A percentile compares a stretch with the other conserved stretches of the same genome.
Evolutionary conservation across 2,797 vertebrate genomes (phyloP).

Genomic region (Pogonophryne albipinna): DNA sequence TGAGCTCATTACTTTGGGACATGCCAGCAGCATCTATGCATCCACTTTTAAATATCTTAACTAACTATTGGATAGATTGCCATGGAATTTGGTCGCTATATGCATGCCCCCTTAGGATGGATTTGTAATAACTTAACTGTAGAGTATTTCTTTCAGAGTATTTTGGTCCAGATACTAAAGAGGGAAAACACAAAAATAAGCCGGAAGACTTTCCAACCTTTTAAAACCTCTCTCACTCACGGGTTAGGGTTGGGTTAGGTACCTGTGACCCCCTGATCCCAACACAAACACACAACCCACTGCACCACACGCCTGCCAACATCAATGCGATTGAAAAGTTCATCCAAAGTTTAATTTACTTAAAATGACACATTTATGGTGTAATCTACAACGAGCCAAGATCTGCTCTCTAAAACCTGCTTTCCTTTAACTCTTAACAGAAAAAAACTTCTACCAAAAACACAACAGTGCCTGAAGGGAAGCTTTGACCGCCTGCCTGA

Average conservation of each 20-base stretch:
- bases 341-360: conserved; percentile 17
- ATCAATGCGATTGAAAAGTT: not conserved
- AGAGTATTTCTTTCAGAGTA: not conserved
- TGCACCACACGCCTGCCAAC: too few species aligned
- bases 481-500: conserved; percentile 17
- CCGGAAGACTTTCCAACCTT: too few species aligned
- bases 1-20: not conserved
- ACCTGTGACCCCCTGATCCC: too few species aligned
- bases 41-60: too few species aligned
- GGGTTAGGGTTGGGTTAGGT: too few species aligned
- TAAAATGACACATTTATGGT: not conserved
- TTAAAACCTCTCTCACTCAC: too few species aligned
- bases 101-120: not conserved
- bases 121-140: not conserved
- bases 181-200: not conserved
- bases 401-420: conserved; percentile 16
- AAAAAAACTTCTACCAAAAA: conserved; percentile 14
- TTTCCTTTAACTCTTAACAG: conserved; percentile 2
- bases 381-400: not conserved
- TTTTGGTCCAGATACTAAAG: not conserved
- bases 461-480: conserved; percentile 18
- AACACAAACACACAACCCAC: too few species aligned
- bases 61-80: not conserved
- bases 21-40: too few species aligned
- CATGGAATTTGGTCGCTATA: not conserved